Conservation (phyloP, 2,888 invertebrate genomes). For the Ligdia adustata region DNA sequence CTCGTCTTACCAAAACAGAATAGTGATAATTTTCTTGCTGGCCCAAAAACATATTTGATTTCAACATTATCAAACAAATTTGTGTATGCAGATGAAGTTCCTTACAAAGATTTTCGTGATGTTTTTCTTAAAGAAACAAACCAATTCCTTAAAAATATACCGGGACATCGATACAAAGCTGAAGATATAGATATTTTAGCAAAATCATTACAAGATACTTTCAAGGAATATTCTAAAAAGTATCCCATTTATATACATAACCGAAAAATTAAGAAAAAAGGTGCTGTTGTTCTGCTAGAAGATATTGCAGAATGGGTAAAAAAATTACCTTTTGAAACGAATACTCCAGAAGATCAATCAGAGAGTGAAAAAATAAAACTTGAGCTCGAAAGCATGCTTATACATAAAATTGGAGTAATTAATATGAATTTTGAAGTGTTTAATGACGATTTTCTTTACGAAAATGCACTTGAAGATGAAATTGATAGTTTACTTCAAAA, state of each 20-base stretch:
- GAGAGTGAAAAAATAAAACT: constrained; percentile 41
- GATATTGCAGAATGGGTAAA: constrained; percentile 47
- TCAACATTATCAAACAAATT: constrained; percentile 7
- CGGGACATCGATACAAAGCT: constrained; percentile 3
- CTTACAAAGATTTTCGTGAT: constrained; percentile 5
- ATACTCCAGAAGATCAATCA: constrained; percentile 27
- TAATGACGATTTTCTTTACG: constrained; percentile 52
- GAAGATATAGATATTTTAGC: constrained; percentile 15
- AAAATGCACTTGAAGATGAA: constrained; percentile 51
- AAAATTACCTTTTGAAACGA: constrained; percentile 41
- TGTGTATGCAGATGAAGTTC: constrained; percentile 1
- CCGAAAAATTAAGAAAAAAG: constrained; percentile 37
- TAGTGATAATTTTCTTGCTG: background rate
- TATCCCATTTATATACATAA: no score
- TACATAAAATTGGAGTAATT: constrained; percentile 51
- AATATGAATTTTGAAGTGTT: constrained; percentile 56
- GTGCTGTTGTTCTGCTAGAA: constrained; percentile 42
- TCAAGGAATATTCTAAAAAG: constrained; percentile 6
- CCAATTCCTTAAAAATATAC: constrained; percentile 15
- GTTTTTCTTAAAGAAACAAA: constrained; percentile 5
- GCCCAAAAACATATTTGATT: constrained; percentile 13
- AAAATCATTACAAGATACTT: constrained; percentile 9
- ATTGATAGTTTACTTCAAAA: constrained; percentile 43
- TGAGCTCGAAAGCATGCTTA: constrained; percentile 44
- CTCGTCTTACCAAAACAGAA: constrained; percentile 1